Evolutionary conservation across 2,113 vertebrate species (phyloP).

Genomic region (Ginglymostoma cirratum): DNA sequence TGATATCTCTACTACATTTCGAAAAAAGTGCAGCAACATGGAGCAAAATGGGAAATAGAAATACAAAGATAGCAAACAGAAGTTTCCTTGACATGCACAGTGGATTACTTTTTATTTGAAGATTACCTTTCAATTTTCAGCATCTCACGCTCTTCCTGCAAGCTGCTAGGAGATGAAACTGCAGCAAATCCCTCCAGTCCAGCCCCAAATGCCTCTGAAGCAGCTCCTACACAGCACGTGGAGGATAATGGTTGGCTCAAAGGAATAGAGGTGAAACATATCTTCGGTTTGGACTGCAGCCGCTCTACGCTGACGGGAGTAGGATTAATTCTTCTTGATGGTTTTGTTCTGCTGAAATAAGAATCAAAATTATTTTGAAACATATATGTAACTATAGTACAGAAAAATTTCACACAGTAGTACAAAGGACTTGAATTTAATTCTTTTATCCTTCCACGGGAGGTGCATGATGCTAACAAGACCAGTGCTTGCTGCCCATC

Average conservation of each 20-base stretch:
- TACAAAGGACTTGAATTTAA: not conserved
- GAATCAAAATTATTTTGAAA: not conserved
- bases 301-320: conserved; percentile 85
- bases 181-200: conserved; percentile 48
- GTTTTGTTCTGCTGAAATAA: conserved; percentile 69
- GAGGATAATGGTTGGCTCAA: conserved; percentile 63
- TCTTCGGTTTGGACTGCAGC: conserved; percentile 83
- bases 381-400: not conserved
- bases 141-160: conserved; percentile 89
- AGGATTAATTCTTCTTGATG: conserved; percentile 90
- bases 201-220: conserved; percentile 52
- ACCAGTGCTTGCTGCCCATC: too few species aligned
- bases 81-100: not conserved
- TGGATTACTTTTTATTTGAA: not conserved
- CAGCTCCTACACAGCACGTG: conserved; percentile 48
- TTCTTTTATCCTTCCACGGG: too few species aligned
- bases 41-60: not conserved
- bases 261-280: conserved; percentile 88
- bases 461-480: too few species aligned
- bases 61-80: not conserved
- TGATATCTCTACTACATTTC: not conserved
- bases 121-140: conserved; percentile 82
- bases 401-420: not conserved
- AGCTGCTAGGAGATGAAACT: conserved; percentile 51
- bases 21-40: not conserved